Base-by-base conservation (phyloP, 2,797 vertebrate species). In the Sebastes glaucus region DNA sequence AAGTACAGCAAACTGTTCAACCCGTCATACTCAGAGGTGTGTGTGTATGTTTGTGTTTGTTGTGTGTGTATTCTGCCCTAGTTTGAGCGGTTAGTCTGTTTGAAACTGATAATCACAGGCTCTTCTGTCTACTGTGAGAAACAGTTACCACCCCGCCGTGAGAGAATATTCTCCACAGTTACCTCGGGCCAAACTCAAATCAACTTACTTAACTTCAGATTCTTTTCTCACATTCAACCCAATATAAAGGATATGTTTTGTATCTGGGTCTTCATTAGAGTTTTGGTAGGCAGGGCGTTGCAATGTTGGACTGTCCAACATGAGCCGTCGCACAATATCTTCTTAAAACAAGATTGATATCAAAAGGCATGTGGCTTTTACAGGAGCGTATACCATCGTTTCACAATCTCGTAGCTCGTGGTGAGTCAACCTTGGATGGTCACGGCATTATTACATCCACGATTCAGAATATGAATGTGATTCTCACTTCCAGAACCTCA, bases 91-190 rank as follows among this genome's bases (percentile, higher is more conserved):
- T 82, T 77, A 78, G 73, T 78, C 71, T 35, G 75, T 86, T 86
- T 85, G 60, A 89, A 78, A 85, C 53, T 78, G 83, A 88, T 83
- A 77, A 87, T 78, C 77, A 75, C 72, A 70, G 81, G 57, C 20
- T 71, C 63, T 74, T 85, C 49, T 84, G 33, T 77, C 68, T 69
- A 23, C 75, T 76, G 32, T 74, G 78, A 71, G 66, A 64, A 72
- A 72, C 66, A 71, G 62, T 82, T 77, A 56, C 61, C 52, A 55
- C 66, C 10, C 55, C 63, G 49, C 61, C 78, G 35, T 28, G 56
- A 61, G 68, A 74, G 16, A 79, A 87, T 64, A 70, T 74, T 78
- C 63, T 78, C 64, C 70, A 65, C 13, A 59, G n/a, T 57, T 53
- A 77, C 57, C 71, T 57, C 57, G 11, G 30, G 61, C 55, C 25